phyloP scores from a whole-genome alignment of 1,140 invertebrate species.

The Euwallacea fornicatus region DNA sequence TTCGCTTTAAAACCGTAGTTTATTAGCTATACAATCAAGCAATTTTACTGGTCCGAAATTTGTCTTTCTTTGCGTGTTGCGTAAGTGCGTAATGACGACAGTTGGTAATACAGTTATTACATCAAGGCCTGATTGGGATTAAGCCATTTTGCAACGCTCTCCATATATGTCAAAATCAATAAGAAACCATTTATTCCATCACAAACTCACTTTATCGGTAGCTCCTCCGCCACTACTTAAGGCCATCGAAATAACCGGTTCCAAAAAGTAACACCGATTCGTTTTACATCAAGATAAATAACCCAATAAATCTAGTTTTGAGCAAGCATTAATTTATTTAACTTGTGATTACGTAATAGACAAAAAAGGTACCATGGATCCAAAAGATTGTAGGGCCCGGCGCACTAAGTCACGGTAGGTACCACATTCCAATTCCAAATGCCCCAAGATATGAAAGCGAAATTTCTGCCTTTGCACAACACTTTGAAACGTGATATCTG shows the following conservation, averaged over 20 bases:
- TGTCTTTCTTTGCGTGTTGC: too few relatives aligned
- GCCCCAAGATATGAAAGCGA: slow-evolving; percentile 43
- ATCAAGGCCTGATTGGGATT: too few relatives aligned
- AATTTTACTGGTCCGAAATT: too few relatives aligned
- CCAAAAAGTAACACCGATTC: not conserved
- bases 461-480: slow-evolving; percentile 40
- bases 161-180: not conserved
- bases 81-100: too few relatives aligned
- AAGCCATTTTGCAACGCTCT: not conserved
- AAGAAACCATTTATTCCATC: too few relatives aligned
- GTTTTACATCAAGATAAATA: not conserved
- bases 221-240: too few relatives aligned
- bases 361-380: slow-evolving; percentile 17
- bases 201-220: too few relatives aligned
- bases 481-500: slow-evolving; percentile 28
- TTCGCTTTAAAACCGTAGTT: slow-evolving; percentile 3
- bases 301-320: slow-evolving; percentile 12
- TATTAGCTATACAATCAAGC: not conserved
- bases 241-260: not conserved
- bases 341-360: slow-evolving; percentile 20
- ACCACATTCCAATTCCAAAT: slow-evolving; percentile 41
- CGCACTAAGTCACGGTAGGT: slow-evolving; percentile 16
- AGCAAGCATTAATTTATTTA: slow-evolving; percentile 20
- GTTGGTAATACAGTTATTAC: too few relatives aligned
- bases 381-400: slow-evolving; percentile 25